Percentiles rank a stretch among this genome's conserved stretches.
Conservation (phyloP, 2,113 vertebrate species). For the Hippocampus barbouri region DNA sequence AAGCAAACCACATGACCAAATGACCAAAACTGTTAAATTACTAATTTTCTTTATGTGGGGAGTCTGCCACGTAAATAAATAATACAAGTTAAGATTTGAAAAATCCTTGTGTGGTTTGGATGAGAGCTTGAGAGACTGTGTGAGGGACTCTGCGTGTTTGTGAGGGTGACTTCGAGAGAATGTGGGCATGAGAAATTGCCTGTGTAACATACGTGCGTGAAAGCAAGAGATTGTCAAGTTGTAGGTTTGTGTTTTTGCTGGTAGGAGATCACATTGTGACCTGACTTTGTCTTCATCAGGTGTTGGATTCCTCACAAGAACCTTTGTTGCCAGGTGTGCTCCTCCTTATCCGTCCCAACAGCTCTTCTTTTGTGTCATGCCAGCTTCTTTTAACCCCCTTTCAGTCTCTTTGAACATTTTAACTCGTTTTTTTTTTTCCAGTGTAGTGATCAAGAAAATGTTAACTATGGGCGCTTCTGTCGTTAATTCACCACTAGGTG, state of each 20-base stretch:
- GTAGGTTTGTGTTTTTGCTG: not conserved
- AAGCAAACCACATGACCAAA: too few relatives aligned
- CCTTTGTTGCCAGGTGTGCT: slow-evolving; percentile 83
- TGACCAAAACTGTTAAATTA: too few relatives aligned
- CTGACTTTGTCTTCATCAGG: slow-evolving; percentile 76
- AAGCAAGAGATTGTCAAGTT: not conserved
- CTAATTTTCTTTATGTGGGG: too few relatives aligned
- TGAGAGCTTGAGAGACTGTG: too few relatives aligned
- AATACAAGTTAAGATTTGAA: too few relatives aligned
- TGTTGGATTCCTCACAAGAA: slow-evolving; percentile 79
- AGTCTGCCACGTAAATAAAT: too few relatives aligned
- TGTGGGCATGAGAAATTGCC: not conserved
- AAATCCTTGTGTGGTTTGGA: too few relatives aligned
- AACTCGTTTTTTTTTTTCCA: slow-evolving; percentile 31
- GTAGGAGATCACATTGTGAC: slow-evolving; percentile 34
- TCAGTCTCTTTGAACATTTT: slow-evolving; percentile 29
- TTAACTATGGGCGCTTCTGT: not conserved
- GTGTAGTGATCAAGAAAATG: not conserved
- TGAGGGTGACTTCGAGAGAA: not conserved
- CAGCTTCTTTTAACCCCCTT: slow-evolving; percentile 14
- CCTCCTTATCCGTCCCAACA: slow-evolving; percentile 10
- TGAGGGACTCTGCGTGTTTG: too few relatives aligned
- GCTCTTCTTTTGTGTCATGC: slow-evolving; percentile 13
- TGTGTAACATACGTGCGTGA: not conserved
- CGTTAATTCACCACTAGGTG: slow-evolving; percentile 47